Conservation (phyloP, 2,113 vertebrate genomes). For the Galbula dea region DNA sequence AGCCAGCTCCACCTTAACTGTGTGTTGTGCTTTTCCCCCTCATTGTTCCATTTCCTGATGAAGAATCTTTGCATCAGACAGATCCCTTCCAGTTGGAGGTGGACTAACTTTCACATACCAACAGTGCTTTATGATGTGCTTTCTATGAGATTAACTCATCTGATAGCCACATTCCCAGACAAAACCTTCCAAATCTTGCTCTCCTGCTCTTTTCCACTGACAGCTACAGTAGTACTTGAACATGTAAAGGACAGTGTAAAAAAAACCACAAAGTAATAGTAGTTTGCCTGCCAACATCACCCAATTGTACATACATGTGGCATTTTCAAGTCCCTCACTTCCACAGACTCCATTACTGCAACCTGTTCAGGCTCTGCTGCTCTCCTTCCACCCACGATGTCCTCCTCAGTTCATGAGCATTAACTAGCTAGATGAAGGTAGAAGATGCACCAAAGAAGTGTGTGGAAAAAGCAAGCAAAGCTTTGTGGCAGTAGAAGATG, state of each 20-base stretch:
- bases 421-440: neutral
- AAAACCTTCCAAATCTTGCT: neutral
- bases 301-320: neutral
- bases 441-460: neutral
- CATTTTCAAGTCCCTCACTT: neutral
- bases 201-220: neutral
- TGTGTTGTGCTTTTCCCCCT: neutral
- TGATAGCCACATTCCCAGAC: neutral
- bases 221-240: neutral
- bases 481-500: neutral
- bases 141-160: neutral
- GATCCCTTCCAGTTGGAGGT: neutral
- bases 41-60: conserved; percentile 24
- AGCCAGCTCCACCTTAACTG: neutral
- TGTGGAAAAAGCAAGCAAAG: neutral
- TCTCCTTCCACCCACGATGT: neutral
- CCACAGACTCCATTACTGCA: neutral
- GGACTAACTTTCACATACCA: neutral
- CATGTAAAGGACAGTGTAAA: neutral
- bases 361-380: neutral
- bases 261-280: neutral
- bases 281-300: neutral
- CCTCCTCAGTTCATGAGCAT: neutral
- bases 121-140: neutral
- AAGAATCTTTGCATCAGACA: neutral